Evolutionary conservation across 2,113 vertebrate species (phyloP), one percentile per base, ranked within the genome.

Genomic region (Pipa parva): DNA sequence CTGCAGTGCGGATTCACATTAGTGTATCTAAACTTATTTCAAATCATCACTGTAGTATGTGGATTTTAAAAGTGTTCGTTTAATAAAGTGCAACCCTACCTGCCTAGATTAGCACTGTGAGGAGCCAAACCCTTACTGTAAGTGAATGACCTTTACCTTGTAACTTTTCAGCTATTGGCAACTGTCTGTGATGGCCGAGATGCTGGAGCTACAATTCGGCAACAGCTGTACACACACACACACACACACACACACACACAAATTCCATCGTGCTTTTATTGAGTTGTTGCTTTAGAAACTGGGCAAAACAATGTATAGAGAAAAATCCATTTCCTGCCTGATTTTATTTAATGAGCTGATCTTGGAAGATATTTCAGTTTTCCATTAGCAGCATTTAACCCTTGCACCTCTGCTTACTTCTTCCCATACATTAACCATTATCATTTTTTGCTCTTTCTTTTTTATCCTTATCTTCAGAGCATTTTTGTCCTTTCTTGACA

Each of bases 261-360:
- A n/a, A n/a, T n/a, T n/a, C n/a, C n/a, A n/a, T n/a, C n/a, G 12
- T 48, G 1, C 65, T 71, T 70, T 71, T 70, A 54, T 73, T 76
- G 63, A 10, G 0, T 0, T 0, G 80, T 86, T 63, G 9, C 81
- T 73, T 73, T 61, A 59, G 83, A 59, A 78, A 78, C 70, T 0
- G 7, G 7, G 52, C 29, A 0, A 25, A 83, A 75, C 74, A 82
- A 73, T 72, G 73, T 17, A 66, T 52, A 62, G 29, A 36, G 31
- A 11, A 63, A 25, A 27, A n/a, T 57, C 51, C 74, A 60, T 70
- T 72, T 86, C 52, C 78, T 81, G 80, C 76, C 81, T 1, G 71
- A 27, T 10, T 17, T 71, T 37, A n/a, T 63, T 73, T 73, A 69
- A 2, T 10, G 70, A 75, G 73, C 45, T 55, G 80, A 73, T 46